These are phyloP conservation scores for Hyaena hyaena DNA, from an alignment of 2,113 vertebrate genomes.

Conservation along the genomic window DNA sequence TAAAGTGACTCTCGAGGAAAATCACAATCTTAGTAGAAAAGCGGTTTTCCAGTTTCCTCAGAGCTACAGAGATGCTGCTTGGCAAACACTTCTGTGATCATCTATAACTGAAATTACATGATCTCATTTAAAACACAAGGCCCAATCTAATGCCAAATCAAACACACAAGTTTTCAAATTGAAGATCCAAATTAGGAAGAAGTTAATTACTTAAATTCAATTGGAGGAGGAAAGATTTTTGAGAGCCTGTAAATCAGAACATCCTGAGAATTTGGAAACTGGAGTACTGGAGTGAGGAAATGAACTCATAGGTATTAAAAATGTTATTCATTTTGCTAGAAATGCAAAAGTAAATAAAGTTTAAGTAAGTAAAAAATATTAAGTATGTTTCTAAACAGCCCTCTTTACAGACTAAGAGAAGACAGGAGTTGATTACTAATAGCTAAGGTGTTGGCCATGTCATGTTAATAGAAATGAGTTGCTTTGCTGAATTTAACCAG, in stretches of 20 bases:
- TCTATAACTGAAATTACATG: constrained; percentile 1
- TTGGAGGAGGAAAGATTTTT: constrained; percentile 64
- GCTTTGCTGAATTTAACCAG: not conserved
- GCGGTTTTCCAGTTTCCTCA: constrained; percentile 71
- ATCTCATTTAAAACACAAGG: constrained; percentile 66
- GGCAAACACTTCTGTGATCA: constrained; percentile 29
- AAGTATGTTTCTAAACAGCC: not conserved
- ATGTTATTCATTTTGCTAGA: constrained; percentile 32
- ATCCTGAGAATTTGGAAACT: constrained; percentile 35
- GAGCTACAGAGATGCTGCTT: not conserved
- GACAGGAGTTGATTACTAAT: not conserved
- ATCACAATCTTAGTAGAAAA: constrained; percentile 61
- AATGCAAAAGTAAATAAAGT: constrained; percentile 67
- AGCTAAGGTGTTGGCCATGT: not conserved
- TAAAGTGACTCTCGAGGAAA: constrained; percentile 58
- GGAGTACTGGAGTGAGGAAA: constrained; percentile 42
- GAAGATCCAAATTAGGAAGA: constrained; percentile 67
- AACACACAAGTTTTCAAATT: constrained; percentile 50
- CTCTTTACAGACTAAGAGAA: not conserved
- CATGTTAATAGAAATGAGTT: not conserved
- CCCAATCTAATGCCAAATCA: constrained; percentile 36
- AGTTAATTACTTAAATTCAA: constrained; percentile 69
- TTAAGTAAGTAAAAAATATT: constrained; percentile 8
- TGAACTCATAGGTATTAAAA: constrained; percentile 59
- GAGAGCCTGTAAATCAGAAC: constrained; percentile 67